Evolutionary conservation across 35 echinoderm and acorn worm species (phyloP), one percentile per base, ranked within the genome.

Genomic region (Ptychodera flava): DNA sequence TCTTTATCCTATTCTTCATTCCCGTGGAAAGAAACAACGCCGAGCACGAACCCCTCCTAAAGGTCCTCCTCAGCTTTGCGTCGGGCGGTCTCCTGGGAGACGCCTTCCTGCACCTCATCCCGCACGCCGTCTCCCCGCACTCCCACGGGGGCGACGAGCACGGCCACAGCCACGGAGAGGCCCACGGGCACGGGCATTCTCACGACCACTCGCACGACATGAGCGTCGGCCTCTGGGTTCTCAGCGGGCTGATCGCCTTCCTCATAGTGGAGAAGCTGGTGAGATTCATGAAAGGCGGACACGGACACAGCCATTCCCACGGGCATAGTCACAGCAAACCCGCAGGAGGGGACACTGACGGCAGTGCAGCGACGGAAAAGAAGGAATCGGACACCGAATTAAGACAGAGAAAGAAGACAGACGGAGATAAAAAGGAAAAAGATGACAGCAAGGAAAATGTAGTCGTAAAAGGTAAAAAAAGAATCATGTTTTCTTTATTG

Each of bases 1-100:
- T 93, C 84, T 34, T 93, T 36, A 97, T 97, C 64, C 89, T 97
- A 30, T 97, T 97, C 78, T 10, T 97, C 15, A 97, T 97, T 76
- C 95, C 95, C n/a, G 81, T 97, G 16, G 95, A 97, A 37, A 90
- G 91, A 82, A 89, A 80, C 64, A 90, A 87, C 34, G 86, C 87
- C 35, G 93, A 90, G 16, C 91, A 97, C 77, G 95, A 93, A 33
- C 28, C 83, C 16, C 64, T 97, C n/a, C 84, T 97, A 35, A 91
- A 93, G 76, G 87, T 97, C 2, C 77, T 97, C 28, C 89, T 97
- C 0, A 89, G 86, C 36, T 97, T 97, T 90, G 95, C 95, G 0
- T 97, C 95, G 0, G 95, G 95, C 76, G 95, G 95, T 33, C 77
- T 97, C 16, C 89, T 97, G 27, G 95, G 95, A 33, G 95, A 97